Evolutionary conservation across 2,888 invertebrate genomes (phyloP), one percentile per base, ranked within the genome.

Genomic region (Chrysotoxum bicinctum): DNA sequence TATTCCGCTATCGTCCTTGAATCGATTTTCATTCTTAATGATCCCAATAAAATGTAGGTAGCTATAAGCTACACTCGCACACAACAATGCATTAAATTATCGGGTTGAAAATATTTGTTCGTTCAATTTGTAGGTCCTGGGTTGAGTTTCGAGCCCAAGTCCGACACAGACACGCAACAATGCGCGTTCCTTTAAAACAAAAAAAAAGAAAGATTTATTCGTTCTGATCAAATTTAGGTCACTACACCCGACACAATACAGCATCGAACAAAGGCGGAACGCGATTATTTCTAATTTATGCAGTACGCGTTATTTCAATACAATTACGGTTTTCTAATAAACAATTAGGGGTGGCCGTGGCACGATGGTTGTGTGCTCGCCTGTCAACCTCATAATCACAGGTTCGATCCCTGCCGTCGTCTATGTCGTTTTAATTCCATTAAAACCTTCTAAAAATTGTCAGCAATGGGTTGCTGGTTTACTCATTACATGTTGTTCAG

Each of bases 11-110:
- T 50, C 48, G 66, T 66, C 66, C 66, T 66, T 66, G 66, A 66
- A 78, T 83, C 83, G 78, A 83, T 83, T 78, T 74, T 64, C 62
- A 73, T 64, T 69, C 64, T 56, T 78, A 74, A 78, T 75, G 62
- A 78, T 69, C 50, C 69, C 74, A 48, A 66, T 66, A 60, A 82
- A 77, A 64, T 26, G 14, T 23, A n/a, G 12, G 4, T n/a, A 12
- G 30, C 3, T 26, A 21, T 50, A 21, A 5, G 26, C 50, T 23
- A 77, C 26, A 10, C 58, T 37, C 26, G 43, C 64, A 66, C 43
- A 60, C 26, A 50, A 40, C 10, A 50, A 76, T 73, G 32, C 52
- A 78, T 78, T 74, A 69, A 74, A 23, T 73, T 73, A 77, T 72
- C 64, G 43, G 37, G 32, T 52, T 82, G 82, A 77, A 74, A 73